These are phyloP conservation scores for Gyps fulvus DNA, from an alignment of 2,113 vertebrate genomes.

Conservation along the genomic window DNA sequence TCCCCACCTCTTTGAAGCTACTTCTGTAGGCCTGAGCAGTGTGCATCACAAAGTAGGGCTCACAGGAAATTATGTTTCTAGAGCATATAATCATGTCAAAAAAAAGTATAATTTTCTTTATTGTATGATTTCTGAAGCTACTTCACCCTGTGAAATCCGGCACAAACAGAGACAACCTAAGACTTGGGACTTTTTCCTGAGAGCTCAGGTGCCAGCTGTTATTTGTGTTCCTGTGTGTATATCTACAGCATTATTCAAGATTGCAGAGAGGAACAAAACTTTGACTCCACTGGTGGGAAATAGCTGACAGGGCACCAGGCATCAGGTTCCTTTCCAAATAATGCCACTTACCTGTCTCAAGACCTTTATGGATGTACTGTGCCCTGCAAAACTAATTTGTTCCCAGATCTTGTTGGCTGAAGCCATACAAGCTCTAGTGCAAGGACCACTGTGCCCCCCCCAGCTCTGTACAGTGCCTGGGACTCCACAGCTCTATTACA, in stretches of 20 bases:
- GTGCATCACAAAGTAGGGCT: not conserved
- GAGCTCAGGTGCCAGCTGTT: not conserved
- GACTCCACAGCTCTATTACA: not conserved
- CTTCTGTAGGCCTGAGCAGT: not conserved
- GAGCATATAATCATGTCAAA: not conserved
- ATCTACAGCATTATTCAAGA: not conserved
- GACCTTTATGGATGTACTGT: not conserved
- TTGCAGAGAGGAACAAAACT: not conserved
- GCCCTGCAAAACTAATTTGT: not conserved
- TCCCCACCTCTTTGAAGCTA: not conserved
- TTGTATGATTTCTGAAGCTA: not conserved
- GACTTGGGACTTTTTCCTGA: not conserved
- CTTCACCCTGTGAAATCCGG: not conserved
- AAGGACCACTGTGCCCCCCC: rapidly evolving
- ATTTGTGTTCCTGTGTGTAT: not conserved
- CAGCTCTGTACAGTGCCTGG: not conserved
- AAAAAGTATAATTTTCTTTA: not conserved
- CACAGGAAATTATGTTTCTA: not conserved
- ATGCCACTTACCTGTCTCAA: not conserved
- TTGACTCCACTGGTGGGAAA: not conserved
- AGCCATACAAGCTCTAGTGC: not conserved
- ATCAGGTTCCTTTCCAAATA: not conserved
- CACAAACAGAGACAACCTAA: not conserved
- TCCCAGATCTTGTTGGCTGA: not conserved
- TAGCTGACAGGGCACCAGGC: not conserved